These are phyloP conservation scores for Podarcis cretensis DNA, from an alignment of 2,113 vertebrate genomes.

Conservation along the genomic window DNA sequence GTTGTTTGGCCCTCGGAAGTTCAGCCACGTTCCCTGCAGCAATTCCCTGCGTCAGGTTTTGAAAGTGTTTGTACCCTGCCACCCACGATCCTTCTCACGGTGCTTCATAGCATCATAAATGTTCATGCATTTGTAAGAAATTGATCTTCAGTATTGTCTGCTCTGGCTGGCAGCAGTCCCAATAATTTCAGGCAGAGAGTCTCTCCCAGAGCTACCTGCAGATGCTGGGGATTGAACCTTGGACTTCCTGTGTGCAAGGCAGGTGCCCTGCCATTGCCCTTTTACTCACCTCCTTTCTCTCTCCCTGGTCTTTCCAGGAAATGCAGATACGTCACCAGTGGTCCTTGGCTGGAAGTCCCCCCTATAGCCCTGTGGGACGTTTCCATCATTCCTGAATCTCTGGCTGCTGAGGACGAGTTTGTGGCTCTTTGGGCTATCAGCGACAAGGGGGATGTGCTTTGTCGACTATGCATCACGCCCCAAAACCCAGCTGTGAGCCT, in stretches of 20 bases:
- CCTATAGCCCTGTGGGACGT: conserved; percentile 89
- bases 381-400: conserved; percentile 83
- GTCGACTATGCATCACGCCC: conserved; percentile 87
- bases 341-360: conserved; percentile 94
- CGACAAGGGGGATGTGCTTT: conserved; percentile 96
- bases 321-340: conserved; percentile 92
- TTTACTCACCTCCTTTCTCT: neutral
- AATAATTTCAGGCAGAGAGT: too few relatives aligned
- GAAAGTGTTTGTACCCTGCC: too few relatives aligned
- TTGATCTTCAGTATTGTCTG: too few relatives aligned
- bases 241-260: too few relatives aligned
- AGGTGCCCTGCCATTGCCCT: too few relatives aligned
- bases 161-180: too few relatives aligned
- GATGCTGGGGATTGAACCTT: too few relatives aligned
- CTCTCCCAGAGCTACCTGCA: too few relatives aligned
- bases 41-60: neutral
- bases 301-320: conserved; percentile 78
- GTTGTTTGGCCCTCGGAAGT: too few relatives aligned
- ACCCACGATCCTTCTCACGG: neutral
- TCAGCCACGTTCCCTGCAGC: rapidly evolving
- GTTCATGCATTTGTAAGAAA: too few relatives aligned
- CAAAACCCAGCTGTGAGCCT: conserved; percentile 88
- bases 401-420: conserved; percentile 67
- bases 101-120: neutral
- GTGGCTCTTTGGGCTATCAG: conserved; percentile 94